These are phyloP conservation scores for Cyprinodon tularosa DNA, from an alignment of 2,113 vertebrate genomes.

Conservation along the genomic window DNA sequence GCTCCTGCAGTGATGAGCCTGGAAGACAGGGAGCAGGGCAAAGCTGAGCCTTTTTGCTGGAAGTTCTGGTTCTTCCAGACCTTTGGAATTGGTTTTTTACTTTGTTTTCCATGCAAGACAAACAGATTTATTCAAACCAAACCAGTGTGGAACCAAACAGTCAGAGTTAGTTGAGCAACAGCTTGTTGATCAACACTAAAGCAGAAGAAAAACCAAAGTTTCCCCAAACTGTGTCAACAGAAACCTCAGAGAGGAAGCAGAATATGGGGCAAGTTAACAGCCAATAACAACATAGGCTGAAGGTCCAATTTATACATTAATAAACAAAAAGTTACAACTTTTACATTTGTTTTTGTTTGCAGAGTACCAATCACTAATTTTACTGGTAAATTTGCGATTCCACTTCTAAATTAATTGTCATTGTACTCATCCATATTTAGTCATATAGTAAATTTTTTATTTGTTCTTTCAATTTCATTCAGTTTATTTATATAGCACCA, in stretches of 20 bases:
- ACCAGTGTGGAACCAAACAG: background rate
- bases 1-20: conserved; percentile 95
- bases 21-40: conserved; percentile 10
- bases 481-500: too few relatives aligned
- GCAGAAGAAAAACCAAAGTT: background rate
- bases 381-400: too few relatives aligned
- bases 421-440: too few relatives aligned
- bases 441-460: too few relatives aligned
- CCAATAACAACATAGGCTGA: too few relatives aligned
- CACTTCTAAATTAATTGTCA: too few relatives aligned
- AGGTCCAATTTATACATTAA: too few relatives aligned
- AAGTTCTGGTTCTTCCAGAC: too few relatives aligned
- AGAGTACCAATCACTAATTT: too few relatives aligned
- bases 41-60: background rate
- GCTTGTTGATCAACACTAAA: background rate
- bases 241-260: background rate
- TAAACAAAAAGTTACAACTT: too few relatives aligned
- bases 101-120: background rate
- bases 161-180: background rate
- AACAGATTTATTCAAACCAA: background rate
- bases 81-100: background rate
- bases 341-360: too few relatives aligned
- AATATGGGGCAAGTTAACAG: background rate
- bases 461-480: too few relatives aligned
- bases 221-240: background rate